Percentiles rank a stretch among this genome's conserved stretches.
Conservation (phyloP, 2,888 invertebrate species). For the Clostera curtula region DNA sequence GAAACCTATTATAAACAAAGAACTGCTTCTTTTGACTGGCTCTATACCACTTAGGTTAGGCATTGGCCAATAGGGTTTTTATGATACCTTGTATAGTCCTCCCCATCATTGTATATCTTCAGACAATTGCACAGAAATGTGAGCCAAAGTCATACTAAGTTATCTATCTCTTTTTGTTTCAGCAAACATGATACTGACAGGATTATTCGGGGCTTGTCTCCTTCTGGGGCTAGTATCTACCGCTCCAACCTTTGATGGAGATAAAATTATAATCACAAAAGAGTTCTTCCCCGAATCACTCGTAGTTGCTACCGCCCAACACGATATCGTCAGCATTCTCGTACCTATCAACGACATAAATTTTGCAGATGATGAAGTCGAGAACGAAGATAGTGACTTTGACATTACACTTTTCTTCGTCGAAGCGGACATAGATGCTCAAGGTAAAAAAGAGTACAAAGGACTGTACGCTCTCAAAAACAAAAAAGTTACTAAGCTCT, state of each 20-base stretch:
- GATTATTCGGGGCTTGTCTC: constrained; percentile 18
- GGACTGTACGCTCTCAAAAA: constrained; percentile 30
- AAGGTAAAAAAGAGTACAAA: constrained; percentile 23
- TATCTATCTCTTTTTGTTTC: constrained; percentile 10
- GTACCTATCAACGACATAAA: constrained; percentile 31
- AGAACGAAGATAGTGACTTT: constrained; percentile 6
- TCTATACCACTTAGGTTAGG: too few species aligned
- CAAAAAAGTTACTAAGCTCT: constrained; percentile 23
- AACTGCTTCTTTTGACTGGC: too few species aligned
- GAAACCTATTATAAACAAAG: too few species aligned
- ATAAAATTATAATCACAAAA: constrained; percentile 13
- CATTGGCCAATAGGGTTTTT: too few species aligned
- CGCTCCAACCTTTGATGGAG: constrained; percentile 20
- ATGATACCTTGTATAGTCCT: too few species aligned
- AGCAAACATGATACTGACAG: constrained; percentile 21
- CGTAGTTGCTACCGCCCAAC: constrained; percentile 23
- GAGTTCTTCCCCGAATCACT: constrained; percentile 26
- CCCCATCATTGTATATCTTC: too few species aligned
- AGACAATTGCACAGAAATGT: too few species aligned
- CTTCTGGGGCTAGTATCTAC: constrained; percentile 22
- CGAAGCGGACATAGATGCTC: constrained; percentile 25
- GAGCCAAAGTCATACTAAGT: too few species aligned
- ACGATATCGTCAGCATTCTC: constrained; percentile 31
- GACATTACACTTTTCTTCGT: constrained; percentile 25
- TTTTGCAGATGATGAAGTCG: constrained; percentile 17